Evolutionary conservation across 2,113 vertebrate genomes (phyloP), one percentile per base, ranked within the genome.

Genomic region (Cololabis saira): DNA sequence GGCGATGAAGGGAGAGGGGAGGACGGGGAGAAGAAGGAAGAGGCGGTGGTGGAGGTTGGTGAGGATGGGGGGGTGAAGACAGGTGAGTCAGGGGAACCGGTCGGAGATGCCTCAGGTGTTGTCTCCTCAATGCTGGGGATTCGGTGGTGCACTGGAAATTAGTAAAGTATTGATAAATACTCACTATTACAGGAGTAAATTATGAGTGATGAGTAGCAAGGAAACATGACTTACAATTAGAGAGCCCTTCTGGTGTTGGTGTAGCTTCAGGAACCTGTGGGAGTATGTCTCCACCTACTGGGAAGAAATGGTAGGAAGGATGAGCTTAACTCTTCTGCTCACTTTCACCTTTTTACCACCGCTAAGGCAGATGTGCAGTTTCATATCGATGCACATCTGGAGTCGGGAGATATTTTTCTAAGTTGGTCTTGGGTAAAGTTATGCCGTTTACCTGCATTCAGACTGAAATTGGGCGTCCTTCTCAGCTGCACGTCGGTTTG

Each of bases 281-380:
- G 78, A 92, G 90, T 79, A 84, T 16, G 59, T 90, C 91, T 60
- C 91, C 91, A 67, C 92, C 93, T 94, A 67, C 19, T 83, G 88
- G 58, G 11, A 10, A 40, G 63, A 59, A 64, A 17, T 47, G 40
- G 21, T 30, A 33, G 12, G 14, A 67, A 33, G 12, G 14, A 67
- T 12, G 14, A 67, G 17, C 7, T 14, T 14, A 13, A 1, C 18
- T n/a, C 13, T 12, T 42, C 33, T 37, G 33, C 33, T 37, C 33
- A 7, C 33, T 37, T 37, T 37, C 33, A 37, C 33, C 1, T 37
- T 37, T 7, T 7, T 11, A 37, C 33, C 33, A 30, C 30, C 8
- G 8, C 30, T 30, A n/a, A n/a, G n/a, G n/a, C n/a, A n/a, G n/a
- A n/a, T n/a, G n/a, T n/a, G n/a, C n/a, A n/a, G n/a, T n/a, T n/a